Conservation (phyloP, 2,888 invertebrate species). For the Acleris literana region DNA sequence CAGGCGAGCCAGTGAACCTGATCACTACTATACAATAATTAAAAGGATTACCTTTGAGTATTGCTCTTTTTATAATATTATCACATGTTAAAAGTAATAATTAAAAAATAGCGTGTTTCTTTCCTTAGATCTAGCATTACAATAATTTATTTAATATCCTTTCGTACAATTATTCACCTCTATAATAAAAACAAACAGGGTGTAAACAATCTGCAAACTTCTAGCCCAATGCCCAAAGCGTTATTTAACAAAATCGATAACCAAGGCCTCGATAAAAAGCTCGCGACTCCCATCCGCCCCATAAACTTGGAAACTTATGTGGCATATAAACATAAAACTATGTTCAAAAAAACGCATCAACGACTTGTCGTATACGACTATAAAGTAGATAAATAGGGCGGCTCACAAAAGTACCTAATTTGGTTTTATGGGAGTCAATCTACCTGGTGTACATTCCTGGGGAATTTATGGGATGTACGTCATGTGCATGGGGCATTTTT, state of each 20-base stretch:
- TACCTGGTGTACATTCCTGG: constrained; percentile 66
- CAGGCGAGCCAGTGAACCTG: no score
- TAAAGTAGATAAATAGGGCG: constrained; percentile 62
- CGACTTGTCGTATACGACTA: constrained; percentile 51
- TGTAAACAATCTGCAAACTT: constrained; percentile 3
- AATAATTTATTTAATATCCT: no score
- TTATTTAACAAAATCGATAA: constrained; percentile 27
- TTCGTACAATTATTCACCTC: no score
- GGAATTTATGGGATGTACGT: constrained; percentile 73
- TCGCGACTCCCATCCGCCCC: constrained; percentile 36
- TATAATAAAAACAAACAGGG: no score
- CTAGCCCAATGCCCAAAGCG: constrained; percentile 21
- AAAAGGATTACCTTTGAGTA: no score
- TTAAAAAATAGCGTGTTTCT: no score
- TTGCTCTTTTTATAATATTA: no score
- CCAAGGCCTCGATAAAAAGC: constrained; percentile 38
- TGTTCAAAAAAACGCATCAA: constrained; percentile 50
- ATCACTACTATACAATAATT: no score
- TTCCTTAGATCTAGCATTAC: no score
- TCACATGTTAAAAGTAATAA: no score
- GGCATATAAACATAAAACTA: constrained; percentile 41
- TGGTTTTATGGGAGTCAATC: constrained; percentile 61
- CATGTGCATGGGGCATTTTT: constrained; percentile 53
- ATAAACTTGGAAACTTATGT: constrained; percentile 41
- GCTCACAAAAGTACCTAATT: constrained; percentile 63